These are phyloP conservation scores for Labia minor DNA, from an alignment of 2,888 invertebrate genomes.

Conservation along the genomic window DNA sequence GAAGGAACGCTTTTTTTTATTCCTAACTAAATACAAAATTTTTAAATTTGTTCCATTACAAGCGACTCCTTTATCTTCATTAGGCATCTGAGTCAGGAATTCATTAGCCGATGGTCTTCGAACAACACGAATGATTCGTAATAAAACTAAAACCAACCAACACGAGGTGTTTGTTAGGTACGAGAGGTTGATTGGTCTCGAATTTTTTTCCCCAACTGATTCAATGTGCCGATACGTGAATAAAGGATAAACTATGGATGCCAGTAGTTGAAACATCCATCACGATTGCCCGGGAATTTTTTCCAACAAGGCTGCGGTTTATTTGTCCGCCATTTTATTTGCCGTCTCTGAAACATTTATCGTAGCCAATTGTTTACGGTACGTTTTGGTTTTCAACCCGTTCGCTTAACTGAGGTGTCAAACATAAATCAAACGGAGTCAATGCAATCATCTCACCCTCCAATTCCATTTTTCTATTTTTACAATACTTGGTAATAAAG, in stretches of 20 bases:
- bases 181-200: neutral
- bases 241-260: too few relatives aligned
- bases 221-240: too few relatives aligned
- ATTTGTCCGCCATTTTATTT: neutral
- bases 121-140: too few relatives aligned
- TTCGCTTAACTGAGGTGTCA: neutral
- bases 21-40: neutral
- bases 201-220: too few relatives aligned
- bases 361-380: neutral
- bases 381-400: too few relatives aligned
- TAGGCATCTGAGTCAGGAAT: neutral
- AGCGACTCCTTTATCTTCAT: neutral
- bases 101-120: neutral
- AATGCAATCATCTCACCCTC: constrained; percentile 2
- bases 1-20: too few relatives aligned
- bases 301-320: too few relatives aligned
- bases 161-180: neutral
- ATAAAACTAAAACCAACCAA: neutral
- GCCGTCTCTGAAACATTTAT: neutral
- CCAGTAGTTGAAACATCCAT: too few relatives aligned
- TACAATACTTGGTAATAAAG: too few relatives aligned
- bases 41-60: constrained; percentile 7
- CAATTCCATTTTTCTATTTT: neutral
- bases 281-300: too few relatives aligned
- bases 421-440: neutral